Conservation (phyloP, 2,888 invertebrate genomes). For the Amblyjoppa proteus region DNA sequence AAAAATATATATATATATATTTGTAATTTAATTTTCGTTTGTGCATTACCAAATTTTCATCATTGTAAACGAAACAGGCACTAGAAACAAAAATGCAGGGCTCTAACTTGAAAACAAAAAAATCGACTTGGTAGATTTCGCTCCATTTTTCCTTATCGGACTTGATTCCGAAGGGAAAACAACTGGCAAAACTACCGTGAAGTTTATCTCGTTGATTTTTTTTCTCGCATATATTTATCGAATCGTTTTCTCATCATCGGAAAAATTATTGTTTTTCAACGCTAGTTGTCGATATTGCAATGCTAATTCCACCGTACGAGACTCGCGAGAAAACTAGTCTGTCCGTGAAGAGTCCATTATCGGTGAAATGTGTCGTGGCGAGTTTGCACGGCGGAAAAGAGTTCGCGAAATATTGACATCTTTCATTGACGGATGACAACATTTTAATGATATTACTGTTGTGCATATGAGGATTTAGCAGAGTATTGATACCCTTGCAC, state of each 20-base stretch:
- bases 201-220: neutral
- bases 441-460: neutral
- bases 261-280: neutral
- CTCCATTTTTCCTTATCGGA: neutral
- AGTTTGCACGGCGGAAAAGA: neutral
- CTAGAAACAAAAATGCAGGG: neutral
- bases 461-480: neutral
- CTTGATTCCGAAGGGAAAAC: neutral
- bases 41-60: neutral
- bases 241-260: neutral
- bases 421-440: constrained; percentile 15
- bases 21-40: constrained; percentile 8
- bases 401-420: neutral
- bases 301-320: neutral
- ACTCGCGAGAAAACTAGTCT: neutral
- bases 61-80: neutral
- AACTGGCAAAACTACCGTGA: neutral
- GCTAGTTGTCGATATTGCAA: neutral
- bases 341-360: neutral
- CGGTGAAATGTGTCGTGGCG: neutral
- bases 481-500: neutral
- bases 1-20: neutral
- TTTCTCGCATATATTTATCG: neutral
- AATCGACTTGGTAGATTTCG: neutral
- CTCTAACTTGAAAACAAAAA: neutral